Evolutionary conservation across 1,140 invertebrate species (phyloP).

Genomic region (Homalodisca vitripennis): DNA sequence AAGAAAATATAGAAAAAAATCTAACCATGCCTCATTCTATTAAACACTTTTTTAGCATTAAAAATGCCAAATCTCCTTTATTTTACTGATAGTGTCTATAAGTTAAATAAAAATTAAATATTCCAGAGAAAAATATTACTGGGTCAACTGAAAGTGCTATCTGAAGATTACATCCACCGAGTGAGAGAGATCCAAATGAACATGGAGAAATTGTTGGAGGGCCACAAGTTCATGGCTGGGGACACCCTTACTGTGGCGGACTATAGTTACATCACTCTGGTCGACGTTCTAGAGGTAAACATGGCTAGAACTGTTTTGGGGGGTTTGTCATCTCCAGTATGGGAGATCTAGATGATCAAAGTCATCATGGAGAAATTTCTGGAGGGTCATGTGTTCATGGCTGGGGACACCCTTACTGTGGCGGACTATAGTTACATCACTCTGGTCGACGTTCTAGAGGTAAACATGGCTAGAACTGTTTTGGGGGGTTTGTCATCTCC

Average conservation of each 20-base stretch:
- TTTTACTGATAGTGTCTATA: neutral
- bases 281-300: neutral
- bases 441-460: neutral
- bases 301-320: too few species aligned
- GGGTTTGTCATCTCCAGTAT: too few species aligned
- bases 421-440: constrained; percentile 28
- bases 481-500: too few species aligned
- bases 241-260: constrained; percentile 27
- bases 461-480: too few species aligned
- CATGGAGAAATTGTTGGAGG: constrained; percentile 32
- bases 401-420: constrained; percentile 23
- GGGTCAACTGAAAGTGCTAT: neutral
- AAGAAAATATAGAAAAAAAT: neutral
- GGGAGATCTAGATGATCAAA: constrained; percentile 10
- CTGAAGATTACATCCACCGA: neutral
- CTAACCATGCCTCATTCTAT: neutral
- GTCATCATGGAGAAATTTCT: constrained; percentile 31
- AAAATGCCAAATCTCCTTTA: neutral
- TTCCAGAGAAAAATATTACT: neutral
- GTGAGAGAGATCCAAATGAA: constrained; percentile 1
- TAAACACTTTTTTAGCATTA: too few species aligned
- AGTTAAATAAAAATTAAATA: neutral
- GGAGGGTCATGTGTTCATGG: constrained; percentile 23
- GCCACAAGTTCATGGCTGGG: constrained; percentile 27
- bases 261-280: constrained; percentile 14